Percentiles rank a stretch among this genome's conserved stretches.
phyloP scores from a whole-genome alignment of 2,888 invertebrate species.

The Acronicta psi region DNA sequence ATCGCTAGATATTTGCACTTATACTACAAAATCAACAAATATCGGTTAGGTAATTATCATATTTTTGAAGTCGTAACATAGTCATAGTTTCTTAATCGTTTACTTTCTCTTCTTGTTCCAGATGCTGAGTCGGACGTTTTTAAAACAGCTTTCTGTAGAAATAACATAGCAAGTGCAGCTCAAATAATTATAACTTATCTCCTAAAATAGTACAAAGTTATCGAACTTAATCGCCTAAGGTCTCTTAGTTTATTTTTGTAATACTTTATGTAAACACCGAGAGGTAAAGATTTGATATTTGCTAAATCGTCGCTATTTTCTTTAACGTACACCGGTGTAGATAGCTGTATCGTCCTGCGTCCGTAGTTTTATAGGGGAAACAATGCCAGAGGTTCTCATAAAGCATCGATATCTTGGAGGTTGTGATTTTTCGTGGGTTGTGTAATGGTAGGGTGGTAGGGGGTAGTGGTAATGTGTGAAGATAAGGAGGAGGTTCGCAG shows the following conservation, averaged over 20 bases:
- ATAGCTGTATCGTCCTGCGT: constrained; percentile 75
- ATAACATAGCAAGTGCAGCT: constrained; percentile 68
- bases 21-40: no score
- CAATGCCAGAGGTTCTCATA: constrained; percentile 85
- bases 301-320: constrained; percentile 71
- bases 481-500: constrained; percentile 84
- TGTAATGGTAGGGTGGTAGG: constrained; percentile 69
- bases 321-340: constrained; percentile 74
- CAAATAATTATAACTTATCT: constrained; percentile 56
- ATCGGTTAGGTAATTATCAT: no score
- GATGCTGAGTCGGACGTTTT: constrained; percentile 88
- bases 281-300: constrained; percentile 60
- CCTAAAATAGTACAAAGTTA: constrained; percentile 80
- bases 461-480: constrained; percentile 79
- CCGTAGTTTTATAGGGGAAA: constrained; percentile 76
- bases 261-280: constrained; percentile 42
- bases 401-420: constrained; percentile 84
- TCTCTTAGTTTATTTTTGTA: constrained; percentile 59
- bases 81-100: no score
- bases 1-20: no score
- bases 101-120: constrained; percentile 71
- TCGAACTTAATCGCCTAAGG: constrained; percentile 79
- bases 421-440: constrained; percentile 80
- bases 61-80: no score
- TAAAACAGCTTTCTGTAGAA: constrained; percentile 70